Evolutionary conservation across 2,797 vertebrate genomes (phyloP), one percentile per base, ranked within the genome.

Genomic region (Hypotaenidia philippensis): DNA sequence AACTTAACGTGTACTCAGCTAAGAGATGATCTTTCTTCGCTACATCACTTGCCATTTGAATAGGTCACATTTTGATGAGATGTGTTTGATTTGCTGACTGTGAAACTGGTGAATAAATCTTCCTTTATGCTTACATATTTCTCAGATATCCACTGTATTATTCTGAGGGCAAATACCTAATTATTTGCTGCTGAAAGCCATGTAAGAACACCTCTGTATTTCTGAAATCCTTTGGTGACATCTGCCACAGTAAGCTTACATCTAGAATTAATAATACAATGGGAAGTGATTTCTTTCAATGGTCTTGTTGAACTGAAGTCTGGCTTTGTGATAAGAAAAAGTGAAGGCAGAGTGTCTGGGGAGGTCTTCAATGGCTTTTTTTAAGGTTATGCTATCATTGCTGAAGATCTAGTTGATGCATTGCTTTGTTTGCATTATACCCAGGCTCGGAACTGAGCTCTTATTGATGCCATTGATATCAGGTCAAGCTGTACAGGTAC

Each of bases 51-150:
- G 90, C 84, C 55, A 68, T 95, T 96, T 94, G 96, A 95, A 95
- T 95, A 97, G 96, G 97, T 96, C 96, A 97, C 47, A 59, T 89
- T 96, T 95, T 82, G 91, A 87, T 89, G 89, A 92, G 47, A 34
- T 29, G 26, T 63, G 20, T 92, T 94, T 94, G 82, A 93, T 95
- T 92, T 92, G 41, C 79, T 87, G 74, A 87, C 31, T 75, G 29
- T 69, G 64, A 87, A 94, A 87, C 84, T 71, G 23, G 84, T 84
- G 45, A 79, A 49, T 60, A 68, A 89, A 60, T 76, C 47, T 69
- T 85, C 34, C 55, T 72, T 90, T 85, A 78, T 80, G 53, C 76
- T 94, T 92, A 72, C 25, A 44, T 32, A 49, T 74, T 92, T 87
- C 83, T 92, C 52, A 59, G 93, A 87, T 34, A 77, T 77, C 65